Conservation (phyloP, 2,113 vertebrate genomes). For the Mesembrinibis cayennensis region DNA sequence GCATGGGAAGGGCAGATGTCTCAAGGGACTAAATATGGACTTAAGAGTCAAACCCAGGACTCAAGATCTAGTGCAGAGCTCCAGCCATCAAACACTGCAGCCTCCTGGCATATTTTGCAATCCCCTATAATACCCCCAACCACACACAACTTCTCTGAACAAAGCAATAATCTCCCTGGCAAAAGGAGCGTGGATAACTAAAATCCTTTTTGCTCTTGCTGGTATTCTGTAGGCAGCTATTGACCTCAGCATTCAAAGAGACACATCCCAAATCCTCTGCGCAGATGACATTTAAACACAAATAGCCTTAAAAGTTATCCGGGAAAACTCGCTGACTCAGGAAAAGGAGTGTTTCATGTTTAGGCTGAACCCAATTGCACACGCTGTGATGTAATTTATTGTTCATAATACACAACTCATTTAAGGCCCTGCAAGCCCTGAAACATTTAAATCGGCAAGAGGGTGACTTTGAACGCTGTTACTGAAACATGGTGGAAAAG, state of each 20-base stretch:
- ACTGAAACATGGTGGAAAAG: not conserved
- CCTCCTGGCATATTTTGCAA: not conserved
- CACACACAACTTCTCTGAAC: not conserved
- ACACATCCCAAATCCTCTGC: not conserved
- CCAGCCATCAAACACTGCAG: not conserved
- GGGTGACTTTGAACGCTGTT: not conserved
- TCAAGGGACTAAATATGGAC: not conserved
- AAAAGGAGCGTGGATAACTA: not conserved
- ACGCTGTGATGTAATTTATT: slow-evolving; percentile 27
- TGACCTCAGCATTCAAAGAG: not conserved
- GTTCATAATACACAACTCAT: slow-evolving; percentile 25
- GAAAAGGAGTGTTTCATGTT: not conserved
- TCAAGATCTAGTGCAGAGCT: not conserved
- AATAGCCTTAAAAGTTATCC: not conserved
- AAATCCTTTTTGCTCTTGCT: not conserved
- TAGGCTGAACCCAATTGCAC: not conserved
- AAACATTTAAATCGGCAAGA: slow-evolving; percentile 36
- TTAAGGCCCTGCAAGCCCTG: slow-evolving; percentile 17
- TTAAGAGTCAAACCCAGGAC: not conserved
- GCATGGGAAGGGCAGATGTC: not conserved
- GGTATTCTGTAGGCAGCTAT: not conserved
- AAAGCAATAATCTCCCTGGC: not conserved
- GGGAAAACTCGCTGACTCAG: not conserved
- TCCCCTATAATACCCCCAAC: not conserved
- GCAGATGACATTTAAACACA: not conserved